Evolutionary conservation across 2,113 vertebrate species (phyloP).

Genomic region (Otocyon megalotis): DNA sequence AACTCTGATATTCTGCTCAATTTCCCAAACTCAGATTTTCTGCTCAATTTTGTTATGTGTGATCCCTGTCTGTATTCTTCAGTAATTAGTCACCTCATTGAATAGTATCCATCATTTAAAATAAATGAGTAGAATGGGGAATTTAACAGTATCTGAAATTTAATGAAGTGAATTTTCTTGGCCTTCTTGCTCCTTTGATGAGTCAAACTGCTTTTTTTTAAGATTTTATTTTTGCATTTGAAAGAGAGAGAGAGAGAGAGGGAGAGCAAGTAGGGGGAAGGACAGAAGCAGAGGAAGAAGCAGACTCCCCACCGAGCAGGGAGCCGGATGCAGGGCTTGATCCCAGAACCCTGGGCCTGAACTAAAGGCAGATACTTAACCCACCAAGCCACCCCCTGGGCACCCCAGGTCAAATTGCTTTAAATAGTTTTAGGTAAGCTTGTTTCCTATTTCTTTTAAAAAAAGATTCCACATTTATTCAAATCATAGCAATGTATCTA

Average conservation of each 20-base stretch:
- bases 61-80: neutral
- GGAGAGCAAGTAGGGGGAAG: too few relatives aligned
- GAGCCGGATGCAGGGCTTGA: too few relatives aligned
- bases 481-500: neutral
- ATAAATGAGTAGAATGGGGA: neutral
- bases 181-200: neutral
- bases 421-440: neutral
- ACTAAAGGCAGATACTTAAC: too few relatives aligned
- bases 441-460: neutral
- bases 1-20: neutral
- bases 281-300: too few relatives aligned
- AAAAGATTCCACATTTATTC: neutral
- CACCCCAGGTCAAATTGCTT: neutral
- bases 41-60: neutral
- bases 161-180: neutral
- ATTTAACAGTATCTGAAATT: neutral
- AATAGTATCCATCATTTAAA: neutral
- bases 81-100: neutral
- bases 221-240: too few relatives aligned
- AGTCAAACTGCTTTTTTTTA: neutral
- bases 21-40: neutral
- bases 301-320: too few relatives aligned
- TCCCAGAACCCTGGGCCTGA: too few relatives aligned
- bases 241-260: too few relatives aligned
- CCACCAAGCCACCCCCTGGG: too few relatives aligned